Evolutionary conservation across 2,888 invertebrate genomes (phyloP).

Genomic region (Sisyra nigra): DNA sequence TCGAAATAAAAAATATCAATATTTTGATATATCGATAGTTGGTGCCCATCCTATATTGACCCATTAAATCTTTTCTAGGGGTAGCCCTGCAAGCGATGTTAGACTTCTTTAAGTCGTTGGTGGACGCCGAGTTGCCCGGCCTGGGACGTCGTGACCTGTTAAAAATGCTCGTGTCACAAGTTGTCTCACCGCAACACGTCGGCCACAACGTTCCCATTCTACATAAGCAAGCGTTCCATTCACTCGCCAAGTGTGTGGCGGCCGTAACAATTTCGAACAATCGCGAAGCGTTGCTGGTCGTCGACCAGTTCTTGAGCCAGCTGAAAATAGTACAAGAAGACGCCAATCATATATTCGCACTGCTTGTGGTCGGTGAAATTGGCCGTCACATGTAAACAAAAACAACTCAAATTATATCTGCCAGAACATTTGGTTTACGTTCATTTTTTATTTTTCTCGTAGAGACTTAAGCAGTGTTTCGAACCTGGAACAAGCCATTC

Average conservation of each 20-base stretch:
- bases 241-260: slow-evolving; percentile 91
- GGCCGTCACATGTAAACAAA: slow-evolving; percentile 73
- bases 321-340: slow-evolving; percentile 54
- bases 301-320: slow-evolving; percentile 52
- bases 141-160: slow-evolving; percentile 70
- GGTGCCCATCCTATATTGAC: neutral
- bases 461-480: slow-evolving; percentile 66
- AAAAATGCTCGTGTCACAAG: slow-evolving; percentile 34
- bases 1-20: no score
- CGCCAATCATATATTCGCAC: slow-evolving; percentile 78
- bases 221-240: slow-evolving; percentile 74
- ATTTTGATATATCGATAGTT: no score
- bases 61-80: slow-evolving; percentile 34
- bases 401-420: neutral
- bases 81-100: slow-evolving; percentile 82
- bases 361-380: slow-evolving; percentile 93
- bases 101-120: slow-evolving; percentile 85
- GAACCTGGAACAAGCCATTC: slow-evolving; percentile 58
- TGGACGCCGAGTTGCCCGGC: slow-evolving; percentile 62
- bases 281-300: slow-evolving; percentile 48
- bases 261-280: slow-evolving; percentile 73
- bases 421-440: neutral
- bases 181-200: slow-evolving; percentile 10
- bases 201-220: slow-evolving; percentile 15
- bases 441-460: slow-evolving; percentile 9